Conservation (phyloP, 2,797 vertebrate species). For the Danio albolineatus region DNA sequence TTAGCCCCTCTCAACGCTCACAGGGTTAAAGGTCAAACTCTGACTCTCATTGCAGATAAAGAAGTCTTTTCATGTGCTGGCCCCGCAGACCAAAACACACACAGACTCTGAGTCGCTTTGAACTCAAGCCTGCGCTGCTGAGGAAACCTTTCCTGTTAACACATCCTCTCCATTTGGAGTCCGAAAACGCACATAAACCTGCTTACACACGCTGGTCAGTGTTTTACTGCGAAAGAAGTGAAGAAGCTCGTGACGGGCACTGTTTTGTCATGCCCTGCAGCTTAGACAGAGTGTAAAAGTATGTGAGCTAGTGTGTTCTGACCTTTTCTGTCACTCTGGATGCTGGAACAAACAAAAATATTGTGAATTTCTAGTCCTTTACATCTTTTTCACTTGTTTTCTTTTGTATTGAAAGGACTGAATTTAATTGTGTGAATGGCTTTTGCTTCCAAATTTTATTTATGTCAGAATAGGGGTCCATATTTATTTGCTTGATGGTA, state of each 20-base stretch:
- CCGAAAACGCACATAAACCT: not conserved
- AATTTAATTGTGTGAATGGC: too few relatives aligned
- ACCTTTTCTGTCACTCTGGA: slow-evolving; percentile 6
- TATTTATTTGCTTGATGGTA: too few relatives aligned
- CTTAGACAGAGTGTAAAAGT: not conserved
- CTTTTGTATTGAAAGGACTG: too few relatives aligned
- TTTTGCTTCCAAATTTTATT: too few relatives aligned
- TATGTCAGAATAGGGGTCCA: too few relatives aligned
- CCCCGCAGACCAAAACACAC: slow-evolving; percentile 70
- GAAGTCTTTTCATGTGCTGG: slow-evolving; percentile 79
- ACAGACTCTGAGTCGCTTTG: slow-evolving; percentile 70
- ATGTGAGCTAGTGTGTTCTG: not conserved
- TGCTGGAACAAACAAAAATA: not conserved
- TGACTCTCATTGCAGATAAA: slow-evolving; percentile 77
- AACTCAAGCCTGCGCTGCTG: slow-evolving; percentile 62
- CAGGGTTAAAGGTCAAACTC: slow-evolving; percentile 75
- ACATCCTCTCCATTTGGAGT: slow-evolving; percentile 41
- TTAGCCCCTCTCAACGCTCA: slow-evolving; percentile 66
- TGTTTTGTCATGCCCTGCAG: slow-evolving; percentile 22
- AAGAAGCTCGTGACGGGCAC: slow-evolving; percentile 34
- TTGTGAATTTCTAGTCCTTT: not conserved
- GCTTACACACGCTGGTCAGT: not conserved
- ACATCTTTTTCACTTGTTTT: slow-evolving; percentile 10
- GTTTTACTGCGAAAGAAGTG: slow-evolving; percentile 43
- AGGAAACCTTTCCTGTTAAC: slow-evolving; percentile 45